Evolutionary conservation across 2,113 vertebrate species (phyloP).

Genomic region (Festucalex cinctus): DNA sequence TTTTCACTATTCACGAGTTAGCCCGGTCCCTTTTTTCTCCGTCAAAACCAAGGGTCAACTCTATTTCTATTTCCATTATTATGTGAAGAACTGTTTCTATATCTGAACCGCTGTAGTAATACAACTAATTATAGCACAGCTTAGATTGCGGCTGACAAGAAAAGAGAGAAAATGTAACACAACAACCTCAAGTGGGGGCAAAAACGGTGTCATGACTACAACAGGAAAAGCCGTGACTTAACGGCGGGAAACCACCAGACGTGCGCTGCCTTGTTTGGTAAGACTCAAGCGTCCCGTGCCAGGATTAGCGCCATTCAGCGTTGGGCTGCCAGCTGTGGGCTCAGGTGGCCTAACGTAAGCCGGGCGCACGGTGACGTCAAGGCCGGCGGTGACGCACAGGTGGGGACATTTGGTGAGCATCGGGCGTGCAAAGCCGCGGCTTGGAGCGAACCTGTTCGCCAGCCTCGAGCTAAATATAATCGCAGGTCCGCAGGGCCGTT

Average conservation of each 20-base stretch:
- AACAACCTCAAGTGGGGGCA: neutral
- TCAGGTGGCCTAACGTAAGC: neutral
- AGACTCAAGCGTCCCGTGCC: constrained; percentile 20
- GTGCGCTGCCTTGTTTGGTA: constrained; percentile 37
- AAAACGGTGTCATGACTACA: constrained; percentile 7
- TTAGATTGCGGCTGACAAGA: neutral
- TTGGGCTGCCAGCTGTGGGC: constrained; percentile 23
- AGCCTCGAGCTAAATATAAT: constrained; percentile 34
- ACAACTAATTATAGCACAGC: neutral
- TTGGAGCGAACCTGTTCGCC: constrained; percentile 12
- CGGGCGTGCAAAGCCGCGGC: constrained; percentile 16
- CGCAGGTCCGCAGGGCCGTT: constrained; percentile 9
- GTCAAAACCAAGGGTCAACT: no score
- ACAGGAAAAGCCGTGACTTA: constrained; percentile 43
- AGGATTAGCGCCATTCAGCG: constrained; percentile 25
- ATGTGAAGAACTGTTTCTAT: neutral
- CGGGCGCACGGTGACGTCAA: constrained; percentile 16
- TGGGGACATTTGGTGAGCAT: constrained; percentile 1
- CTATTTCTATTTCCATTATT: neutral
- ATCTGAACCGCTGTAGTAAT: neutral
- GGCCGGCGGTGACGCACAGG: constrained; percentile 17
- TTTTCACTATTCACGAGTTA: no score
- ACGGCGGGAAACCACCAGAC: constrained; percentile 22
- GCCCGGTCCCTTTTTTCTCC: no score
- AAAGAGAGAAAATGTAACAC: neutral